Base-by-base conservation (phyloP, 2,113 vertebrate species). In the Notothenia rossii region DNA sequence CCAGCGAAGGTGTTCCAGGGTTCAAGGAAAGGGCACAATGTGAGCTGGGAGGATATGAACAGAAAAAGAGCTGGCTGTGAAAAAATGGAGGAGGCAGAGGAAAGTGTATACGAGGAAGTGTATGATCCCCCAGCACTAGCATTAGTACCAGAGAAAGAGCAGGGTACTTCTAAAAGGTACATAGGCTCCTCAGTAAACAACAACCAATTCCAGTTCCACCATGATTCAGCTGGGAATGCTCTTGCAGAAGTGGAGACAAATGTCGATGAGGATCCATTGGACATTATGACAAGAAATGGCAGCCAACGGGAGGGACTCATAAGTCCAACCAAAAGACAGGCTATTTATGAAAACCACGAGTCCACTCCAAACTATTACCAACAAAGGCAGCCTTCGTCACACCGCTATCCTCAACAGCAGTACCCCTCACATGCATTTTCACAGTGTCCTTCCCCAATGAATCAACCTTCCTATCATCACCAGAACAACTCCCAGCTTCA, bases 201-300 rank as follows among this genome's bases (percentile, higher is more conserved):
- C 45, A 74, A 87, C 9, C 78, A 82, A n/a, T 92, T 89, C 29
- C 81, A 83, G 2, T 15, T 95, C 25, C 90, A 88, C 72, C 77
- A 94, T n/a, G 87, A 93, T 86, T 94, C 93, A 2, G 89, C 83
- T 66, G 89, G 90, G 56, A 96, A 95, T 78, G 94, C 94, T 62
- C 95, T 96, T 33, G 87, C 94, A 77, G 97, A 98, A 84, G 64
- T 97, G 0, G 96, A 96, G 79, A 72, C 95, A 3, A 95, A 94
- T 75, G 95, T 95, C 1, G 95, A 96, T 55, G 96, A 94, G 43
- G 96, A 95, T 70, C 91, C 95, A 7, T 83, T 91, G 69, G 95
- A 96, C 4, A 75, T 70, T 1, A 48, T 94, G 7, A 92, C 79
- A 0, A 82, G 58, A 50, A 54, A 75, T 62, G 43, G 59, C 50